Conservation (phyloP, 2,113 vertebrate genomes). For the Sprattus sprattus region DNA sequence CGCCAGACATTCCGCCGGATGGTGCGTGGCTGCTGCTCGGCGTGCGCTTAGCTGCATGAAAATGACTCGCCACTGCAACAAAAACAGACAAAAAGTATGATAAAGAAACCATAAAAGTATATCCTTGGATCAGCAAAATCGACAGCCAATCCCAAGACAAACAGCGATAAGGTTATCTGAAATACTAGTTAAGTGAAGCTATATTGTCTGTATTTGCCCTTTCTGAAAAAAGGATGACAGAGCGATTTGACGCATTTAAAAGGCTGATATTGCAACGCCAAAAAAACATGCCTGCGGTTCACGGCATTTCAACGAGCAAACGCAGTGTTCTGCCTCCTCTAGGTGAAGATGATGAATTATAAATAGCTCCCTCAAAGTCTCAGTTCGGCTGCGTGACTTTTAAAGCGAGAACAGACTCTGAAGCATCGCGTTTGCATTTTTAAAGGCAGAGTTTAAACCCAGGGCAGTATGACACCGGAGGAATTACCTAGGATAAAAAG, state of each 20-base stretch:
- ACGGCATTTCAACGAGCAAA: neutral
- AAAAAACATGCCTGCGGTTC: neutral
- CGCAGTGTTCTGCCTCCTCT: neutral
- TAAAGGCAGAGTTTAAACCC: neutral
- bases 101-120: neutral
- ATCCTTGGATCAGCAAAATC: neutral
- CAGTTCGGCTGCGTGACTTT: neutral
- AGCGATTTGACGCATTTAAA: neutral
- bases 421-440: neutral
- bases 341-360: constrained; percentile 60
- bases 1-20: neutral
- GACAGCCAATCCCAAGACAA: neutral
- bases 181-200: neutral
- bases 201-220: too few species aligned
- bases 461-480: neutral
- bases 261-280: neutral
- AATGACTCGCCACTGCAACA: neutral
- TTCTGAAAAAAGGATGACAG: neutral
- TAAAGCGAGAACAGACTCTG: neutral
- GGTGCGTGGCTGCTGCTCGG: neutral
- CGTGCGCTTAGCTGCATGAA: neutral
- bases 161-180: neutral
- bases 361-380: constrained; percentile 36
- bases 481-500: neutral
- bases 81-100: neutral